Evolutionary conservation across 2,797 vertebrate species (phyloP), one percentile per base, ranked within the genome.

Genomic region (Glossophaga mutica): DNA sequence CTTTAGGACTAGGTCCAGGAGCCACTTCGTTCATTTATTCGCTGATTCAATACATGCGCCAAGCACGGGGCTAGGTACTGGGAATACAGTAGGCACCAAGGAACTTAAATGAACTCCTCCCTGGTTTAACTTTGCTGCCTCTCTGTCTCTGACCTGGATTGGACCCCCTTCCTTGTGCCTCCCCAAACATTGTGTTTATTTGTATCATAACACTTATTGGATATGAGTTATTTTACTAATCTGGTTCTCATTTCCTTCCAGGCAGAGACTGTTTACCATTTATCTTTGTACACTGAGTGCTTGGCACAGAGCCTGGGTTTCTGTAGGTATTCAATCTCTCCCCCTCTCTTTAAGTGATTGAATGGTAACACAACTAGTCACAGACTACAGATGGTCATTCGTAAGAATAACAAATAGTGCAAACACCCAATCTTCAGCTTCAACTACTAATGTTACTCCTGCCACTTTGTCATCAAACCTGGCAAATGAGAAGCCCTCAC

Each of bases 231-330:
- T 81, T 85, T 91, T 52, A 59, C 81, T 67, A 84, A n/a, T 74
- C 88, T 62, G 55, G 57, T 91, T 93, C 67, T 92, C 73, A 52
- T 91, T 96, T 92, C 74, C 83, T 95, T 87, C 87, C 89, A 88
- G 90, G 73, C 74, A 90, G n/a, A 68, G 70, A 24, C 77, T 57
- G 15, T 39, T 90, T 78, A 68, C 86, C 67, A 93, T 90, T 90
- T 92, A 85, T 92, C 94, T 79, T 39, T 85, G 84, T 46, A 52
- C 24, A 90, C 52, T 71, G 67, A 79, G 15, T 16, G 52, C 34
- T 65, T 76, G 90, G 84, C 73, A 34, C 52, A 73, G 59, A 90
- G 92, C 87, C 71, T 57, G 68, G n/a, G 32, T 79, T 87, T 96
- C 77, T 37, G 52, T 5, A 95, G 68, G 85, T 73, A 48, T 78